Base-by-base conservation (phyloP, 2,888 invertebrate genomes). In the Chironomus riparius region DNA sequence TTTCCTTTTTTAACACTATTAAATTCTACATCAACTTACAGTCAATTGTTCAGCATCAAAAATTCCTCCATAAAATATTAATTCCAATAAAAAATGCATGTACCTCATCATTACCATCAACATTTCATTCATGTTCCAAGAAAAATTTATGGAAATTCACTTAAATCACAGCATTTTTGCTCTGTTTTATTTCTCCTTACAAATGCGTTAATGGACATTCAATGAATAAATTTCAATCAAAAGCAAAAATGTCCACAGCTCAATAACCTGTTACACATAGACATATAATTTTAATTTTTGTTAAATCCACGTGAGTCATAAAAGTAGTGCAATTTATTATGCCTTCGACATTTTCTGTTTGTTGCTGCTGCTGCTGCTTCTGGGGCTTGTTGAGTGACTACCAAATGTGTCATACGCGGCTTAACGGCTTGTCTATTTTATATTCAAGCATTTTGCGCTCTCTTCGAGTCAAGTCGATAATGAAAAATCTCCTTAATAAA, bases 211-310 rank as follows among this genome's bases (percentile, higher is more conserved):
- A 65, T 65, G 65, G 65, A 65, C 18, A 65, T 18, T 65, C 12
- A 65, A 65, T 65, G 22, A 18, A 47, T 68, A 68, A 68, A 68
- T 68, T 68, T 47, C 68, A 47, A 38, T 68, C 47, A 68, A n/a
- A 6, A 38, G 7, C 68, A 68, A 18, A 47, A 68, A 47, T 68
- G 68, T 68, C 47, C 68, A 65, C 65, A 65, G 21, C 65, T 65
- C 65, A 65, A 22, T 65, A 65, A 65, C 65, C 65, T 65, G 65
- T 65, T 65, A 65, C 65, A 21, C 21, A 38, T 38, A 38, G 38
- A 38, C 38, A 38, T 38, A 10, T 38, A 56, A 7, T 56, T 56
- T 56, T 56, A 56, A 56, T n/a, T 56, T 15, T 65, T 24, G 13
- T 13, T 24, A 21, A 21, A 13, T 65, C 21, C 65, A 65, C 65